A percentile compares a stretch with the other conserved stretches of the same genome.
phyloP scores from a whole-genome alignment of 2,888 invertebrate species.

The Volucella inflata region DNA sequence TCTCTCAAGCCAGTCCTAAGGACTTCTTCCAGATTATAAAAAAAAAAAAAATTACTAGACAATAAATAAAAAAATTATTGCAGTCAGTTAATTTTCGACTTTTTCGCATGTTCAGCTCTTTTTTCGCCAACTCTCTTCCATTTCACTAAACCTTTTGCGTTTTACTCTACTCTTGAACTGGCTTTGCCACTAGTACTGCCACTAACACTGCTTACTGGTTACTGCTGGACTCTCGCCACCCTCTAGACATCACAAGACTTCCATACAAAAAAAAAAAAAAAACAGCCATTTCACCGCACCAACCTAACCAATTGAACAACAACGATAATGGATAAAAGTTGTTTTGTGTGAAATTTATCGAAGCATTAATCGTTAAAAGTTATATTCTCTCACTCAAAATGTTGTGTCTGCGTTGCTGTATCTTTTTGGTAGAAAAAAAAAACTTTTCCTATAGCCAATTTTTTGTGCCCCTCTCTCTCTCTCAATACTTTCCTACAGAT shows the following conservation, averaged over 20 bases:
- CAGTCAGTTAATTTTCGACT: conserved; percentile 42
- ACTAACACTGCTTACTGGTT: background rate
- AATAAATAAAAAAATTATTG: conserved; percentile 35
- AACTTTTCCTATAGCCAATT: conserved; percentile 6
- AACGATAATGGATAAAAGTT: conserved; percentile 73
- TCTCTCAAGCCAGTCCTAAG: conserved; percentile 7
- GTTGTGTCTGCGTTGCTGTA: conserved; percentile 10
- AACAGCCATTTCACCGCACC: background rate
- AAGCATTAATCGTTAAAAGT: conserved; percentile 72
- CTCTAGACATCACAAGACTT: conserved; percentile 1
- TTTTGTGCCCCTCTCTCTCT: conserved; percentile 22
- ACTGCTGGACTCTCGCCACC: background rate
- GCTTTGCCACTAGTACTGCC: background rate
- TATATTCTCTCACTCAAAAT: conserved; percentile 45
- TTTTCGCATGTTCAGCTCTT: conserved; percentile 45
- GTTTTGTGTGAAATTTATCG: conserved; percentile 72
- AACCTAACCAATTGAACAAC: conserved; percentile 56
- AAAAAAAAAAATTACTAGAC: background rate
- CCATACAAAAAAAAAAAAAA: background rate
- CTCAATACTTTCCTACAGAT: background rate
- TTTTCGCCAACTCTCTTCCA: conserved; percentile 1
- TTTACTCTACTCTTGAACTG: background rate
- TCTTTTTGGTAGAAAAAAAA: too few species aligned
- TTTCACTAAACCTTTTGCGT: background rate
- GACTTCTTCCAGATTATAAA: background rate